Evolutionary conservation across 2,113 vertebrate genomes (phyloP).

Genomic region (Albula glossodonta): DNA sequence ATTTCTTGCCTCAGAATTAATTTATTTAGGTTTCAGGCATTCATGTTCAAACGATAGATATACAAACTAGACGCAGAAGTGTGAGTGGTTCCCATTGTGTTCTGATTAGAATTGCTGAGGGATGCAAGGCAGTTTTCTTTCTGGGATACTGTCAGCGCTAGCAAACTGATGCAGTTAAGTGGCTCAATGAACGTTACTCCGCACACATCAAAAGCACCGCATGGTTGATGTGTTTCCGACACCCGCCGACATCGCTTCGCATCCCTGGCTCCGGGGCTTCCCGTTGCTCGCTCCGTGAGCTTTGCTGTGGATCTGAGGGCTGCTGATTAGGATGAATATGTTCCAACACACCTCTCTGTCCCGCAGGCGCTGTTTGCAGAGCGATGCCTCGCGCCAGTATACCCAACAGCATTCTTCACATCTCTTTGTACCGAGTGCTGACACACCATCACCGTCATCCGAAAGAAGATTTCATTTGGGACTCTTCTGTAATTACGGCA

Average conservation of each 20-base stretch:
- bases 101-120: constrained; percentile 62
- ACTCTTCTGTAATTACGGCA: neutral
- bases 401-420: neutral
- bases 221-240: constrained; percentile 29
- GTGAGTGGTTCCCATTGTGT: constrained; percentile 49
- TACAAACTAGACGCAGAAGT: constrained; percentile 42
- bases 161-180: constrained; percentile 26
- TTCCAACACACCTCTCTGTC: neutral
- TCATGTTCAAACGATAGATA: constrained; percentile 35
- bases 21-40: constrained; percentile 44
- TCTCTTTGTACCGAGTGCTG: neutral
- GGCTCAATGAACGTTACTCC: constrained; percentile 37
- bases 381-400: neutral
- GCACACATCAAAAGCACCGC: constrained; percentile 44
- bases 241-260: constrained; percentile 29
- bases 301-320: constrained; percentile 29
- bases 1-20: constrained; percentile 57
- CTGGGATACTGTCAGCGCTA: constrained; percentile 19
- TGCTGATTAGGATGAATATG: constrained; percentile 27
- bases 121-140: constrained; percentile 33
- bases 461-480: neutral
- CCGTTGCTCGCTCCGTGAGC: constrained; percentile 22
- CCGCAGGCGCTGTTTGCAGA: neutral
- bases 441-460: neutral
- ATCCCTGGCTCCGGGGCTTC: constrained; percentile 31